Evolutionary conservation across 2,113 vertebrate species (phyloP).

Genomic region (Xenopus tropicalis): UCB_Xtro_10.0 CM004447.2:22397001-22397500

Average conservation of each 20-base stretch:
- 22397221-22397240: conserved; percentile 43
- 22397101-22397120: conserved; percentile 7
- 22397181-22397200: conserved; percentile 37
- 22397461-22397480: no score
- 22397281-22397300: conserved; percentile 43
- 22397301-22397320: conserved; percentile 36
- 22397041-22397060: not conserved
- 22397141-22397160: conserved; percentile 29
- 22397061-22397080: not conserved
- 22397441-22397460: no score
- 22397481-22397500: no score
- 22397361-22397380: conserved; percentile 24
- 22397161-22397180: conserved; percentile 27
- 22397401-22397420: no score
- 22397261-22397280: conserved; percentile 38
- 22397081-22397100: no score
- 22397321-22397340: conserved; percentile 32
- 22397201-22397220: conserved; percentile 32
- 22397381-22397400: not conserved
- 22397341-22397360: conserved; percentile 32
- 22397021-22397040: not conserved
- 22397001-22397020: not conserved
- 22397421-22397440: no score
- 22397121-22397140: not conserved
- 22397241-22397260: conserved; percentile 31